Evolutionary conservation across 2,888 invertebrate species (phyloP).

Genomic region (Drosophila incognita): DNA sequence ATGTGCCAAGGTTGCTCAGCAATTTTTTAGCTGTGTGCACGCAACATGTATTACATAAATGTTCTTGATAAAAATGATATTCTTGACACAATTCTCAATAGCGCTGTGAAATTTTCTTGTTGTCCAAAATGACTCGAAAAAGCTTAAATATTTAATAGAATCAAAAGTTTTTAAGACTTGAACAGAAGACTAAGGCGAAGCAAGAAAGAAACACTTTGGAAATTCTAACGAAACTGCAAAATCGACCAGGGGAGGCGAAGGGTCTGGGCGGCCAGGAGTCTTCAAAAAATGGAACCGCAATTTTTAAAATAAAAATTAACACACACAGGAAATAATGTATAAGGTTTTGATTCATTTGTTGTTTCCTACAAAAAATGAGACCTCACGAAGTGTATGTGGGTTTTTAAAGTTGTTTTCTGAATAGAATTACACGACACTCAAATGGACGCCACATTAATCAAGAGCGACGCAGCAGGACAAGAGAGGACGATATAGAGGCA

Average conservation of each 20-base stretch:
- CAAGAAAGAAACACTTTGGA: slow-evolving; percentile 39
- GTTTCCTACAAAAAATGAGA: background rate
- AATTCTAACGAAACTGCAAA: slow-evolving; percentile 29
- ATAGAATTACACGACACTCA: slow-evolving; percentile 44
- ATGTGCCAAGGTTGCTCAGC: slow-evolving; percentile 37
- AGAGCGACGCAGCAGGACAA: slow-evolving; percentile 4
- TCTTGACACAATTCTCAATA: slow-evolving; percentile 1
- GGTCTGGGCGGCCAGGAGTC: background rate
- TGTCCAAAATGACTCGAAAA: background rate
- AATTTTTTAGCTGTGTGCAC: slow-evolving; percentile 6
- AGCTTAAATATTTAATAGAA: background rate
- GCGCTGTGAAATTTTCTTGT: slow-evolving; percentile 9
- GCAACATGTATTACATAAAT: slow-evolving; percentile 1
- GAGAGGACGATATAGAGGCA: background rate
- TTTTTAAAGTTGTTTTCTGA: slow-evolving; percentile 24
- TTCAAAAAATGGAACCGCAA: background rate
- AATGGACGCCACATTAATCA: slow-evolving; percentile 54
- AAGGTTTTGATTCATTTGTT: background rate
- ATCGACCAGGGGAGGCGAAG: too few species aligned
- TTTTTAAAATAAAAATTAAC: background rate
- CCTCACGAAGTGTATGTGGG: slow-evolving; percentile 1
- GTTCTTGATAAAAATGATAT: slow-evolving; percentile 16
- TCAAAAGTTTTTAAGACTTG: background rate
- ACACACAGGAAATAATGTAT: background rate
- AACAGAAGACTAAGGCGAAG: background rate